Percentiles rank a stretch among this genome's conserved stretches.
Evolutionary conservation across 2,113 vertebrate species (phyloP).

Genomic region (Centropus bengalensis): DNA sequence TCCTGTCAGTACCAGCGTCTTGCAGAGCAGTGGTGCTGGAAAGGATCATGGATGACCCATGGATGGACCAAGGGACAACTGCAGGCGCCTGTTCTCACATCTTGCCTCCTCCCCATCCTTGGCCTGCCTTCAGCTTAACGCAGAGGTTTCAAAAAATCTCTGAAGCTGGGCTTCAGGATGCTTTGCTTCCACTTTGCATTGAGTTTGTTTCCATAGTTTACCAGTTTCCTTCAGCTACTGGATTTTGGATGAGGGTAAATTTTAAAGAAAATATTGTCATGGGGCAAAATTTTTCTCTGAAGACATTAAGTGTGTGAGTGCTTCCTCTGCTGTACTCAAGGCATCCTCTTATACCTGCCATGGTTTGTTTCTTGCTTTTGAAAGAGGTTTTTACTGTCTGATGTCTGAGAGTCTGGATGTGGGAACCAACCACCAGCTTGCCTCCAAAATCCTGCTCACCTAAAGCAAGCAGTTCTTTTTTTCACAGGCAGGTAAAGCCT

Average conservation of each 20-base stretch:
- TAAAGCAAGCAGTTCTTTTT: not conserved
- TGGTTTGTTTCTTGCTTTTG: not conserved
- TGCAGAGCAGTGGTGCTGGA: not conserved
- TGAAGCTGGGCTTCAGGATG: not conserved
- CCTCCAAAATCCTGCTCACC: conserved; percentile 5
- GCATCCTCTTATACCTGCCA: not conserved
- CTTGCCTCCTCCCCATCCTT: not conserved
- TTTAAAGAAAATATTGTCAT: not conserved
- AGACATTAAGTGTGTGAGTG: not conserved
- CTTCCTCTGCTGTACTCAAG: not conserved
- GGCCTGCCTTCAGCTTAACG: not conserved
- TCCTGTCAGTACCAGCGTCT: rapidly evolving
- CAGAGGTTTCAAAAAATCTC: not conserved
- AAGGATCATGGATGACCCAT: not conserved
- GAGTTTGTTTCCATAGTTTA: not conserved
- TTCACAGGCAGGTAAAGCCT: conserved; percentile 46
- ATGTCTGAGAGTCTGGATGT: not conserved
- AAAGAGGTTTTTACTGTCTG: not conserved
- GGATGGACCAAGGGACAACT: rapidly evolving
- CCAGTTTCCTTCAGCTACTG: not conserved
- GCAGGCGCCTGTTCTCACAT: rapidly evolving
- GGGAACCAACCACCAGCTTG: rapidly evolving
- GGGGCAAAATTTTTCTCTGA: not conserved
- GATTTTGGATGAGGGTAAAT: not conserved
- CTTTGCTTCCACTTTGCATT: not conserved